Evolutionary conservation across 37 sponge, comb jelly and placozoan genomes (phyloP).

Genomic region (Mnemiopsis leidyi): DNA sequence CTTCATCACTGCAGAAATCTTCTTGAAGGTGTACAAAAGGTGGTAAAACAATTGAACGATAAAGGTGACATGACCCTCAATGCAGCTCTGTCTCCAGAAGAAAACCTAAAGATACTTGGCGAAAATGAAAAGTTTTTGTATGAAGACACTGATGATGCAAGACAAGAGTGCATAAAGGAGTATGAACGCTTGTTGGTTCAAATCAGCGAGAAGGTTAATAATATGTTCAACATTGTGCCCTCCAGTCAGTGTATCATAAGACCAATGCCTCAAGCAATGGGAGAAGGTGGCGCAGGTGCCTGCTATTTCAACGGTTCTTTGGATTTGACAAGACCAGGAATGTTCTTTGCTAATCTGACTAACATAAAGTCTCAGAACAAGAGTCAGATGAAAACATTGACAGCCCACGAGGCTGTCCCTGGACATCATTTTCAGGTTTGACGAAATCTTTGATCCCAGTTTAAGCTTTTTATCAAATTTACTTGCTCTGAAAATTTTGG

Average conservation of each 20-base stretch:
- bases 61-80: conserved; percentile 60
- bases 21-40: neutral
- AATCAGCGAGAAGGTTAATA: neutral
- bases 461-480: too few species aligned
- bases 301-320: conserved; percentile 59
- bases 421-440: conserved; percentile 50
- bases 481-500: too few species aligned
- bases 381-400: conserved; percentile 53
- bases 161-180: conserved; percentile 18
- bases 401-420: conserved; percentile 46
- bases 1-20: neutral
- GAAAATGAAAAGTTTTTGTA: conserved; percentile 51
- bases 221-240: conserved; percentile 57
- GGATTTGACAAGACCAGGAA: conserved; percentile 28
- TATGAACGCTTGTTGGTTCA: neutral
- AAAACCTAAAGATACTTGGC: conserved; percentile 27
- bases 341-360: conserved; percentile 26
- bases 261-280: conserved; percentile 54
- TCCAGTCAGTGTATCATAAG: conserved; percentile 28
- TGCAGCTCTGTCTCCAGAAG: neutral
- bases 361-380: conserved; percentile 52
- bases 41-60: conserved; percentile 11
- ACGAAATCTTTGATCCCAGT: too few species aligned
- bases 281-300: conserved; percentile 38
- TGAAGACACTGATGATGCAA: conserved; percentile 24